These are phyloP conservation scores for Lepeophtheirus nordmannii DNA, from an alignment of 2,888 invertebrate genomes.

Conservation along the genomic window DNA sequence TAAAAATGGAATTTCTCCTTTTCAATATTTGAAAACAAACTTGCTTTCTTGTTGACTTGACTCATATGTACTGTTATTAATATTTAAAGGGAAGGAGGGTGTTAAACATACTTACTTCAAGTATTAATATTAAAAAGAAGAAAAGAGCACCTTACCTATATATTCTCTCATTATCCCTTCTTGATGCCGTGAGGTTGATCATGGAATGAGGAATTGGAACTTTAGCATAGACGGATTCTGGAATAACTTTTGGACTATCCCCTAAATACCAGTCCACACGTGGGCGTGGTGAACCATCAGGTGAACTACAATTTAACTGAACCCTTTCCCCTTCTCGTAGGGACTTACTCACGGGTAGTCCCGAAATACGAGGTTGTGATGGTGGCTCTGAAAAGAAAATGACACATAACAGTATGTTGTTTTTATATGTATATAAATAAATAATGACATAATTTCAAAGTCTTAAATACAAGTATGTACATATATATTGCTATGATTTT, in stretches of 20 bases:
- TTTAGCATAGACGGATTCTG: not conserved
- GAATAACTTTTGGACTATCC: slow-evolving; percentile 1
- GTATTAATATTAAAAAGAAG: no score
- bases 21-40: no score
- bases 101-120: no score
- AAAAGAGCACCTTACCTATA: slow-evolving; percentile 17
- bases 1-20: no score
- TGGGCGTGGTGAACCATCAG: slow-evolving; percentile 10
- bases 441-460: no score
- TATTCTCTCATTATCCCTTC: slow-evolving; percentile 6
- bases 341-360: slow-evolving; percentile 10
- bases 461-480: no score
- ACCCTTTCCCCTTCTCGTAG: slow-evolving; percentile 10
- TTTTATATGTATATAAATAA: no score
- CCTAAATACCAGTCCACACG: slow-evolving; percentile 9
- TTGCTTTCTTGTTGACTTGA: no score
- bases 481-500: no score
- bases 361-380: not conserved
- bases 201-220: slow-evolving; percentile 11
- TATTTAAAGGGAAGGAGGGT: no score
- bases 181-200: slow-evolving; percentile 11
- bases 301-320: slow-evolving; percentile 2
- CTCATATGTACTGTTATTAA: no score
- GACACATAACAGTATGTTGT: no score
- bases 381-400: slow-evolving; percentile 8